Evolutionary conservation across 2,888 invertebrate genomes (phyloP), one percentile per base, ranked within the genome.

Genomic region (Clunio marinus): DNA sequence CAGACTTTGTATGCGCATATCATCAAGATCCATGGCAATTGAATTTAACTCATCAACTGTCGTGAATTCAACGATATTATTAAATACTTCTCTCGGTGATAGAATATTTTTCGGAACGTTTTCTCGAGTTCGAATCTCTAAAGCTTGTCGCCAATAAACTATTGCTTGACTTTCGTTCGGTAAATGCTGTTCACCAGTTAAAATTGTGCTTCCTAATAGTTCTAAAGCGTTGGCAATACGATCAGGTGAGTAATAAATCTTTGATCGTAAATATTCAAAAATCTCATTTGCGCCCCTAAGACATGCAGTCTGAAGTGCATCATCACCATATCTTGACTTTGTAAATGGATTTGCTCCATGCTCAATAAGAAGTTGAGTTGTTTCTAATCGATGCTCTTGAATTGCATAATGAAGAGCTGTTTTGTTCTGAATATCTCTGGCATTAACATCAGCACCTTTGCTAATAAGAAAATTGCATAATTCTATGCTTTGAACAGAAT

Each of bases 401-500:
- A 94, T 90, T n/a, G 95, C 93, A 81, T 96, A 95, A 81, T 95
- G 95, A 74, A 95, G 82, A 69, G 94, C 94, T 70, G 94, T 91
- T 81, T 94, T 94, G 73, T 87, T 88, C 78, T 94, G 93, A 75
- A 91, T 89, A 80, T 96, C 95, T 69, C 84, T 84, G 41, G 93
- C 92, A 81, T 95, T 91, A 3, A 93, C 89, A 73, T 86, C 83
- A 2, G 91, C 94, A 59, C 93, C 93, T 76, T 88, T 86, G 73
- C 84, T 79, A 69, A 96, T 83, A 71, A 95, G 82, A 79, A 86
- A 91, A 70, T 86, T 83, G 77, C 93, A 94, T 60, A 96, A 82
- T 69, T 86, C 84, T 70, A 86, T 86, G 73, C 90, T 91, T 81
- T 95, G 95, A 71, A 95, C 93, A 1, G 93, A 89, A 80, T 96